Base-by-base conservation (phyloP, 2,113 vertebrate genomes). In the Pongo pygmaeus region DNA sequence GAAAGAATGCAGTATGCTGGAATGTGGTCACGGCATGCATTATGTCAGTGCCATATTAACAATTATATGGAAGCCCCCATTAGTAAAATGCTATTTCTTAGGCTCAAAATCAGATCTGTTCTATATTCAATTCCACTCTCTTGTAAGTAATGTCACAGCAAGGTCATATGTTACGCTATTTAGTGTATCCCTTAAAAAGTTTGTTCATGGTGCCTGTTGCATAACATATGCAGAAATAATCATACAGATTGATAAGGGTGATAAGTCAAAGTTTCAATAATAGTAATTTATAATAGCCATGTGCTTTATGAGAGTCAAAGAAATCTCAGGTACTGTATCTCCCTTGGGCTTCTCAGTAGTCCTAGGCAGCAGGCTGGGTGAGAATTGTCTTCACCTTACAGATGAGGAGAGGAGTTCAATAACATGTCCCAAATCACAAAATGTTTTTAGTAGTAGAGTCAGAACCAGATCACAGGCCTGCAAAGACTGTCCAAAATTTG, bases 1-100 rank as follows among this genome's bases (percentile, higher is more conserved):
- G 64, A 64, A 80, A 72, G 46, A 75, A 57, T 46, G 11, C 55
- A 67, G 4, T 50, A 5, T 35, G 16, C 84, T 95, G 75, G 80
- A 57, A 61, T 25, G 6, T 67, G 59, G 69, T 75, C 79, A 80
- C 3, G n/a, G n/a, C 20, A 55, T 67, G 30, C 14, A 55, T 74
- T 92, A 79, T 79, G 43, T 67, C 86, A 74, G 43, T 69, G 50
- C 18, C 20, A 6, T 80, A 52, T 69, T 86, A 75, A 61, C 30
- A 92, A 72, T 91, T 48, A 80, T 38, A 46, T 23, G 43, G 84
- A 87, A 92, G 46, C 20, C 48, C 20, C 40, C 27, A 55, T 91
- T 78, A 74, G 46, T 35, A 77, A 93, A 86, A 94, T 87, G 52
- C 48, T 91, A 78, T 95, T 90, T 91, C 90, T 81, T 88, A 83